Evolutionary conservation across 2,113 vertebrate species (phyloP).

Genomic region (Muscicapa adusta): DNA sequence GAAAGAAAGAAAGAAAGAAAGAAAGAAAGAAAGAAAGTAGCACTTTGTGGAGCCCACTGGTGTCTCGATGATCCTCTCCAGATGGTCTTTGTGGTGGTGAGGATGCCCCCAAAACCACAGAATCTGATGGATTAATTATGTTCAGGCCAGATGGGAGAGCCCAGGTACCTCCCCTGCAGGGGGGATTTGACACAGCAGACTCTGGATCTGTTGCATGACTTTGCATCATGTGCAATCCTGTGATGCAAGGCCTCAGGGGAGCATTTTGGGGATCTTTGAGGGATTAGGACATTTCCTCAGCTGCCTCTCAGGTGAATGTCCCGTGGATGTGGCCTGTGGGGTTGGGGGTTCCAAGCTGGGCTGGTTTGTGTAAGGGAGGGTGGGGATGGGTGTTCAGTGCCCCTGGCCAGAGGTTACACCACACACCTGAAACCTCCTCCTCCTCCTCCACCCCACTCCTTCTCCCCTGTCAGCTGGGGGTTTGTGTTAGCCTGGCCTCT

Average conservation of each 20-base stretch:
- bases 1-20: too few species aligned
- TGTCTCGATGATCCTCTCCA: rapidly evolving
- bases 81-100: background rate
- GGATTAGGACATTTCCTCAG: background rate
- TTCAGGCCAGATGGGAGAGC: too few species aligned
- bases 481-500: background rate
- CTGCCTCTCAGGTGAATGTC: rapidly evolving
- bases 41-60: background rate
- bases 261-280: rapidly evolving
- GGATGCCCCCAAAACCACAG: rapidly evolving
- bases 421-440: background rate
- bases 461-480: rapidly evolving
- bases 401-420: too few species aligned
- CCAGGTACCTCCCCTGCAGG: background rate
- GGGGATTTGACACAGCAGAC: background rate
- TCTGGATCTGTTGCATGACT: too few species aligned
- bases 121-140: background rate
- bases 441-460: background rate
- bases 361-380: background rate
- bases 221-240: background rate
- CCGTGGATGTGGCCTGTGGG: background rate
- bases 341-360: too few species aligned
- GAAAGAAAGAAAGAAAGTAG: background rate
- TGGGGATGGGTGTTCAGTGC: background rate
- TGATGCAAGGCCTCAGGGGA: too few species aligned